Base-by-base conservation (phyloP, 2,888 invertebrate species). In the Helicoverpa assulta region DNA sequence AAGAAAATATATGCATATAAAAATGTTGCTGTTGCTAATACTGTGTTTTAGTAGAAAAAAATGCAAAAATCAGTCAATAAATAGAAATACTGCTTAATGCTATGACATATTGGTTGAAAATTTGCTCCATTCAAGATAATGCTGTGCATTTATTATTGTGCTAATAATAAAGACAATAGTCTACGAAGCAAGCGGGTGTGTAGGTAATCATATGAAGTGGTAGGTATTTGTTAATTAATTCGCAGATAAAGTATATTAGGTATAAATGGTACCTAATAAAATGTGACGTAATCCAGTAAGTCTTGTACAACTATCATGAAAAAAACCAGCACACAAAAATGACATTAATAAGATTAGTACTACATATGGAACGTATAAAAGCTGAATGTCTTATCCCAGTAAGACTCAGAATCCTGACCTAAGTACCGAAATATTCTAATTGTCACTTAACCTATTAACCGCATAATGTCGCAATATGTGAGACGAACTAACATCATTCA, bases 401-500 rank as follows among this genome's bases (percentile, higher is more conserved):
- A 47, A 59, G 40, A 55, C 50, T 62, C 26, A 67, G 47, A 69
- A 67, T 73, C 73, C 69, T 76, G 70, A 65, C 71, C 69, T 61
- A 74, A 62, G 62, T 81, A 80, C 73, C 83, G 78, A 80, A 88
- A 89, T 88, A 86, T 82, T 81, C 84, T 92, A 92, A 94, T 91
- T 89, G 90, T 85, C 91, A 93, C 88, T 94, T 93, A 92, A 93
- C 93, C 94, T 90, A 93, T 88, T 90, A 90, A 91, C 86, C 85
- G 83, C 76, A 84, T 85, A 79, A 86, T 85, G 82, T 85, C 87
- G 88, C 86, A 88, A 85, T 86, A 87, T 82, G 82, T 83, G 82
- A 84, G 83, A 85, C 81, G 84, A 85, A 84, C 84, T 78, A 78
- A 78, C 73, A 86, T 92, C 92, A 93, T 89, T 93, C 91, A 91